Evolutionary conservation across 2,113 vertebrate species (phyloP), one percentile per base, ranked within the genome.

Genomic region (Phaethon lepturus): DNA sequence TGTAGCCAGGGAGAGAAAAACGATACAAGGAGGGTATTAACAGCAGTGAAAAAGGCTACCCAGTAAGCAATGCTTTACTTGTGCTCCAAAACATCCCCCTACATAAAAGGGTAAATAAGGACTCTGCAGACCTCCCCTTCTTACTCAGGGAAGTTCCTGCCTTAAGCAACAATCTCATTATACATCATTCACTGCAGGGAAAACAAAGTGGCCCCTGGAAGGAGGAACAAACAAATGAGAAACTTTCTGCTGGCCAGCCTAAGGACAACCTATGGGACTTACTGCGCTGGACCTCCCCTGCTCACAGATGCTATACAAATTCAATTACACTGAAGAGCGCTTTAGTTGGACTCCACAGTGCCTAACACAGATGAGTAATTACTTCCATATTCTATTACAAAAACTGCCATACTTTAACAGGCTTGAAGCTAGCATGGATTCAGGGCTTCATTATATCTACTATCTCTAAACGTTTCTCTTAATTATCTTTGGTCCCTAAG

Each of bases 261-360:
- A 50, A 60, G 85, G 94, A 93, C 53, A 76, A 33, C 22, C 91
- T 33, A 20, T 11, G n/a, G 71, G 91, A 82, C 60, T 49, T 28
- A 45, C 50, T 1, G 2, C 89, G 86, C 52, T 28, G 38, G 73
- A 63, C 71, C 56, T 79, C 28, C 29, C 69, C 86, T 78, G 79
- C 87, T 94, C 89, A 94, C 68, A 93, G 94, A 95, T 53, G 92
- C 95, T 87, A 10, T 33, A 88, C 88, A 96, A 96, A 97, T 96
- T 71, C 85, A 96, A 85, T 97, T 96, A 90, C 88, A 91, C 59
- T 17, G 47, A 86, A 90, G 62, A 93, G 58, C 0, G 3, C 82
- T 81, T 44, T 19, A 73, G 64, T 68, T 68, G 75, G 92, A 73
- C 63, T 85, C 83, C 53, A 84, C 45, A 66, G 86, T 63, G 91